Evolutionary conservation across 2,888 invertebrate genomes (phyloP), one percentile per base, ranked within the genome.

Genomic region (Uropetala carovei): DNA sequence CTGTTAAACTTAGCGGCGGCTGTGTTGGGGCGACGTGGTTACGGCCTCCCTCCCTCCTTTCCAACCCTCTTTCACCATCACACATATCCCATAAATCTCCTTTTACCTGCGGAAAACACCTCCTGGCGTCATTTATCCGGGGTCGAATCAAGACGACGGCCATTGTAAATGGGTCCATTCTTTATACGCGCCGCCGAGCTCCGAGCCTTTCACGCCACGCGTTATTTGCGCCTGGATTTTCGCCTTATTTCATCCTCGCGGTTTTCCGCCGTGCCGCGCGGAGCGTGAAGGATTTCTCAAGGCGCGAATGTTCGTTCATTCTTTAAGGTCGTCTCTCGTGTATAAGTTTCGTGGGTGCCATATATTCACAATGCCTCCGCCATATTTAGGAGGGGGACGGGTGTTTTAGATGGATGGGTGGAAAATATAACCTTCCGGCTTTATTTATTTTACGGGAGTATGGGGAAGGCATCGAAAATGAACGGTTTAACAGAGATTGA

Each of bases 101-200:
- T 27, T 27, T 27, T 75, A 75, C 75, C 75, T 75, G 75, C 27
- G 75, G 27, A 75, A 75, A 75, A 75, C 75, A 75, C 75, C 75
- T 75, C 75, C 75, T 22, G 75, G 75, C 75, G 75, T 75, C 75
- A 75, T 75, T 75, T 75, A 75, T 75, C 75, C 75, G 75, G 22
- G 75, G 27, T 75, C 75, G 75, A 75, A 75, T 75, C 75, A 75
- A 75, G 75, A 75, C 75, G 75, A 75, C 75, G 75, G 75, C 75
- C 22, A 75, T 75, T 75, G 75, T 75, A 68, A 68, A 68, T 68
- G 68, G 75, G 22, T 75, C 75, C 75, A 75, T 75, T 75, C 75
- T 75, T 75, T 75, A 75, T 75, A 22, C 75, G 75, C 75, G 75
- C 75, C 75, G 75, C 75, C 75, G 75, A 75, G 68, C 68, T 68